Base-by-base conservation (phyloP, 2,888 invertebrate species). In the Ophraella communa region DNA sequence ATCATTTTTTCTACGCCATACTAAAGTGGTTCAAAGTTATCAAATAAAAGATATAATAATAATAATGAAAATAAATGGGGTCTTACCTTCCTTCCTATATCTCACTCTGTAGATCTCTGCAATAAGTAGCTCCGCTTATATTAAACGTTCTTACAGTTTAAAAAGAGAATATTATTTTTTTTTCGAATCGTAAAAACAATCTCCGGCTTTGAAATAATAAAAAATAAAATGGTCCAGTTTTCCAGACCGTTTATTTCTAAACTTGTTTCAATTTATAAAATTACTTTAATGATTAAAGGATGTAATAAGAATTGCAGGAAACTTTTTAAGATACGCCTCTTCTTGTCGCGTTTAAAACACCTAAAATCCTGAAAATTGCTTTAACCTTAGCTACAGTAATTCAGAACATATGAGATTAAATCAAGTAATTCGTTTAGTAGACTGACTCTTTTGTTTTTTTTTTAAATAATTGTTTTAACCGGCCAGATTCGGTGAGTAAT, bases 331-430 rank as follows among this genome's bases (percentile, higher is more conserved):
- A 21, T 45, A 45, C 45, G 45, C 21, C 45, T 21, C 20, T 45
- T 45, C 21, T 45, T 45, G 20, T 21, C 20, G 21, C 45, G 20
- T 20, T 21, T 45, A n/a, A 45, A 20, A 21, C 10, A 45, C 20
- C 39, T 39, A 7, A 39, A 39, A 5, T 39, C 17, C 7, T 17
- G 4, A 17, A 11, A 66, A 60, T 60, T 60, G 44, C 53, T 44
- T 53, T 51, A 18, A 51, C 42, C 53, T 39, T 39, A 14, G 53
- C 62, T 18, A n/a, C n/a, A n/a, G 45, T 45, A n/a, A n/a, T 20
- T 3, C 45, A 21, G 54, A 42, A 65, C 65, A 65, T 64, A 61
- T 65, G 62, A 45, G 64, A 65, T 65, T 56, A 68, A 67, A 59
- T 67, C 62, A 52, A 35, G 62, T 65, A 67, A 69, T 67, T 63